Conservation (phyloP, 1,140 invertebrate genomes). For the Zaprionus vittiger region DNA sequence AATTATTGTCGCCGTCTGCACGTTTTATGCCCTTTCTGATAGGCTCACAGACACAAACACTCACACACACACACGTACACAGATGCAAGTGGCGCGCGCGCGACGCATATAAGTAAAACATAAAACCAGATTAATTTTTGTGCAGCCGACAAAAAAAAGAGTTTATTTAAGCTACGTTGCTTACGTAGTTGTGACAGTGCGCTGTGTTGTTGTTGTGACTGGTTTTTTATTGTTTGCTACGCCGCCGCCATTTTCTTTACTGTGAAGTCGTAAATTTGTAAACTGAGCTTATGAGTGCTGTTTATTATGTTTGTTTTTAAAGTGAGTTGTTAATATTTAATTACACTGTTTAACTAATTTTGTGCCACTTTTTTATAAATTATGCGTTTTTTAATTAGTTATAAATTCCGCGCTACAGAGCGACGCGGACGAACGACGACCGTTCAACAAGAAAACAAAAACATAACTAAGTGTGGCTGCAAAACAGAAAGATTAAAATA, state of each 20-base stretch:
- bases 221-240: slow-evolving; percentile 63
- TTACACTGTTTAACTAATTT: slow-evolving; percentile 28
- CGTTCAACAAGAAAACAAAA: slow-evolving; percentile 46
- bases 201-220: slow-evolving; percentile 31
- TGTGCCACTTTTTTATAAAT: slow-evolving; percentile 26
- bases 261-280: slow-evolving; percentile 16
- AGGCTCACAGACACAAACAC: slow-evolving; percentile 46
- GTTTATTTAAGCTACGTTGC: slow-evolving; percentile 71
- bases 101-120: slow-evolving; percentile 66
- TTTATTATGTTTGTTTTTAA: background rate
- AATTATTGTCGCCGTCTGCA: slow-evolving; percentile 66
- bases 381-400: slow-evolving; percentile 30
- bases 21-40: slow-evolving; percentile 75
- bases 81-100: slow-evolving; percentile 63
- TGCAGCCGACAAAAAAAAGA: slow-evolving; percentile 61
- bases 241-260: slow-evolving; percentile 75
- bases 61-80: slow-evolving; percentile 41
- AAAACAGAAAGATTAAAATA: background rate
- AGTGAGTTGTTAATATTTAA: slow-evolving; percentile 8
- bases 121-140: slow-evolving; percentile 79
- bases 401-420: slow-evolving; percentile 9
- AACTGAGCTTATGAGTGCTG: slow-evolving; percentile 7
- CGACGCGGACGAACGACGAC: slow-evolving; percentile 19
- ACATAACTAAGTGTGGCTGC: slow-evolving; percentile 41
- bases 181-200: slow-evolving; percentile 44